Conservation (phyloP, 2,113 vertebrate genomes). For the Oreochromis aureus region DNA sequence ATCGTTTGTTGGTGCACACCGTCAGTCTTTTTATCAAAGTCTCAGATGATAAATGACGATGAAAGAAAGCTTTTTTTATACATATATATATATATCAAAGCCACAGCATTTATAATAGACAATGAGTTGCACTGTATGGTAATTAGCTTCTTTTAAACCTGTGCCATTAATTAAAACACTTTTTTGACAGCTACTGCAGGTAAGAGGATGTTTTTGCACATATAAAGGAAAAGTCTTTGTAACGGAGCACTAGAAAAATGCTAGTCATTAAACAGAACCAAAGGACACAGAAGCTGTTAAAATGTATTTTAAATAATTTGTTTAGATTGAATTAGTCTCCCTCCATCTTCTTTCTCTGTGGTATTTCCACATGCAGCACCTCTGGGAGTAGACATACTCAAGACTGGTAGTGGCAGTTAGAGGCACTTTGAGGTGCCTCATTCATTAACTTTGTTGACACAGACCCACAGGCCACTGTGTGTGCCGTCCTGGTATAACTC, state of each 20-base stretch:
- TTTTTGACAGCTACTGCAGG: neutral
- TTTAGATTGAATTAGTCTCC: conserved; percentile 15
- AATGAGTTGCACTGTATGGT: neutral
- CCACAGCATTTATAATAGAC: neutral
- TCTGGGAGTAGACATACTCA: conserved; percentile 3
- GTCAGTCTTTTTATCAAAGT: conserved; percentile 15
- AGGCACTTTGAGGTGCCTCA: conserved; percentile 31
- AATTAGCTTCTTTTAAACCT: conserved; percentile 1
- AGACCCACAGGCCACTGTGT: conserved; percentile 6
- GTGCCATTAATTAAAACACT: neutral
- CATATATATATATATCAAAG: neutral
- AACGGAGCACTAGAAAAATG: neutral
- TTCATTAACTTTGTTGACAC: conserved; percentile 47
- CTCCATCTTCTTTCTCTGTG: neutral
- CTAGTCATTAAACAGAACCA: neutral
- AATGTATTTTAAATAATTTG: conserved; percentile 20
- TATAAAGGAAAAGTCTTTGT: neutral
- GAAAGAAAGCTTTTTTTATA: neutral
- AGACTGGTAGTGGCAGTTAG: neutral
- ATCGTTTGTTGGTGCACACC: neutral
- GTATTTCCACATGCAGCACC: conserved; percentile 8
- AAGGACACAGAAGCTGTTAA: neutral
- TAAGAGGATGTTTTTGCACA: neutral
- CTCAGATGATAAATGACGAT: neutral
- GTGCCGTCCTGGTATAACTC: neutral